These are phyloP conservation scores for Enteromius thamalakanensis DNA, from an alignment of 2,797 vertebrate species.

Conservation along the genomic window DNA sequence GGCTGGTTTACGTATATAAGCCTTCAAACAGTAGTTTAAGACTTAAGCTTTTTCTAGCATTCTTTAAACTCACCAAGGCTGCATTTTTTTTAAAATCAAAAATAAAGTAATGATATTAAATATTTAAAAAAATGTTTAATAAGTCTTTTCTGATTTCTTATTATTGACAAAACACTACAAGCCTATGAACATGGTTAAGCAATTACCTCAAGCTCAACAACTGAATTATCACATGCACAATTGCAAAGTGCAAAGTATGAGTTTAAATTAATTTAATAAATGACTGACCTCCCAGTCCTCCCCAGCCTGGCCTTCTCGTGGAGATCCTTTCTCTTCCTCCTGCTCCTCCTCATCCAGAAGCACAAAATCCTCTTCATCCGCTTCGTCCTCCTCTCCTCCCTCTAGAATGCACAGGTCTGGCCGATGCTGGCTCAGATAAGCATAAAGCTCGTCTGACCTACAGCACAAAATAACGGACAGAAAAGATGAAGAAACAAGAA, in stretches of 20 bases:
- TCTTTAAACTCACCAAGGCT: neutral
- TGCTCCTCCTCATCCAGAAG: slow-evolving; percentile 74
- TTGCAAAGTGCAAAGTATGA: neutral
- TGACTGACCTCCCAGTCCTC: slow-evolving; percentile 83
- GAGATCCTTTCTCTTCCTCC: slow-evolving; percentile 62
- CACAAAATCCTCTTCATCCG: slow-evolving; percentile 81
- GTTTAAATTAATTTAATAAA: neutral
- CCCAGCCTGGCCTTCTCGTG: slow-evolving; percentile 65
- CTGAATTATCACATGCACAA: neutral
- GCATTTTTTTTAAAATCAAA: neutral
- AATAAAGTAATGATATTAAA: neutral
- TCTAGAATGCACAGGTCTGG: slow-evolving; percentile 77
- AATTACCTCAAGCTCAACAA: neutral
- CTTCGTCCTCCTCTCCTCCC: slow-evolving; percentile 69
- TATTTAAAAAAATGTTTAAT: neutral
- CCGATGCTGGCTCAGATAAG: slow-evolving; percentile 76
- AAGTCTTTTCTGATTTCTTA: neutral
- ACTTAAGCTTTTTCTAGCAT: too few species aligned
- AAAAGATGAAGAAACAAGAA: neutral
- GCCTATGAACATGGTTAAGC: neutral
- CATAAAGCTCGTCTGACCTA: slow-evolving; percentile 77
- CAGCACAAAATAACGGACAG: slow-evolving; percentile 9
- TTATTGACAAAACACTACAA: neutral
- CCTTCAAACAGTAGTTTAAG: too few species aligned
- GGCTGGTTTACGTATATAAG: neutral